Evolutionary conservation across 2,797 vertebrate genomes (phyloP).

Genomic region (Catharus ustulatus): DNA sequence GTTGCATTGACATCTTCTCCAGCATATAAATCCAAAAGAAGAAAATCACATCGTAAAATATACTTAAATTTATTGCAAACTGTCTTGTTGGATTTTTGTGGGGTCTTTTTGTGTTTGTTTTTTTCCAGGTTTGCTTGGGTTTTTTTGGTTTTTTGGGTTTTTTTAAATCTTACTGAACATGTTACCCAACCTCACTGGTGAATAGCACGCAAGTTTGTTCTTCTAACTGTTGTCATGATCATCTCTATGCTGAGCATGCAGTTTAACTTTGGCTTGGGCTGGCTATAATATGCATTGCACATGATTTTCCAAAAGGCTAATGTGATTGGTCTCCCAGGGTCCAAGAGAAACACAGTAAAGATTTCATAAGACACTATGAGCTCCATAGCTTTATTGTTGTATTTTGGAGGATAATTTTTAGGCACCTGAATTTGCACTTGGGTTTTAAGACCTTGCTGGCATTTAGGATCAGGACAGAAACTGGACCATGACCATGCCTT

Average conservation of each 20-base stretch:
- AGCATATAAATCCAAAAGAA: slow-evolving; percentile 7
- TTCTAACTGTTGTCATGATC: neutral
- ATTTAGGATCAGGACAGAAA: neutral
- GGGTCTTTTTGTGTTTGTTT: neutral
- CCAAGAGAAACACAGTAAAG: neutral
- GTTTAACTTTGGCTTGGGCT: neutral
- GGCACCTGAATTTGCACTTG: neutral
- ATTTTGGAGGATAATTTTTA: neutral
- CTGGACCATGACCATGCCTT: rapidly evolving
- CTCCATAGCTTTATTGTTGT: neutral
- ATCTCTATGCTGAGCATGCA: neutral
- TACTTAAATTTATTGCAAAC: neutral
- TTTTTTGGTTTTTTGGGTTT: neutral
- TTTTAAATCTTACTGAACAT: neutral
- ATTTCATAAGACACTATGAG: neutral
- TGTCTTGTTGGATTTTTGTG: neutral
- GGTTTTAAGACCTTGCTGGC: neutral
- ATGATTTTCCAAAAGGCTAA: neutral
- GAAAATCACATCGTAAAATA: slow-evolving; percentile 17
- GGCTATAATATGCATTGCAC: neutral
- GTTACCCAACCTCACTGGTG: neutral
- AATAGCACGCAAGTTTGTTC: neutral
- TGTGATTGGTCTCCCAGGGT: neutral
- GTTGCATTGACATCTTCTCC: neutral
- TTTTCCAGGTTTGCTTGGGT: rapidly evolving